Conservation (phyloP, 2,113 vertebrate species). For the Scomber scombrus region DNA sequence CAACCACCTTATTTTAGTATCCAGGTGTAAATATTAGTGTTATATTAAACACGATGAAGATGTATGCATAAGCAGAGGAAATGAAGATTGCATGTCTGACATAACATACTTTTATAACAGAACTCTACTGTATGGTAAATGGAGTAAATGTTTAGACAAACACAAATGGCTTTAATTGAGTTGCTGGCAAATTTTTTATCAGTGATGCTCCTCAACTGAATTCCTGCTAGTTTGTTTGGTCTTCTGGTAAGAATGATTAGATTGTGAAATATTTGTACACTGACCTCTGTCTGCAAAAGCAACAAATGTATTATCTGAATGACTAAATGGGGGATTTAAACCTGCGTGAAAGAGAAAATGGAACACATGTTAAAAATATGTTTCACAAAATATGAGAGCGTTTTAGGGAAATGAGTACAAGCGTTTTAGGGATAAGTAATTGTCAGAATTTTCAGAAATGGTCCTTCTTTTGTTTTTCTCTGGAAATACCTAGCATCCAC, state of each 20-base stretch:
- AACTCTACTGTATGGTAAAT: not conserved
- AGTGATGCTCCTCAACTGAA: slow-evolving; percentile 6
- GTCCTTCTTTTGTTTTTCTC: slow-evolving; percentile 28
- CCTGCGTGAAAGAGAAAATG: not conserved
- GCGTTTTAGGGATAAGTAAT: slow-evolving; percentile 19
- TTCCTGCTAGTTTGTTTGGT: slow-evolving; percentile 45
- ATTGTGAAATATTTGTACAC: slow-evolving; percentile 21
- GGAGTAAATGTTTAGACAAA: slow-evolving; percentile 44
- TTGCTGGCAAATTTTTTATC: slow-evolving; percentile 9
- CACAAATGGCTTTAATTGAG: slow-evolving; percentile 23
- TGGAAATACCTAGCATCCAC: slow-evolving; percentile 37
- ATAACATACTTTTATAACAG: slow-evolving; percentile 14
- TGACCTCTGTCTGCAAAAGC: slow-evolving; percentile 14
- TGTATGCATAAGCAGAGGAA: slow-evolving; percentile 33
- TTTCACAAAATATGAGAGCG: not conserved
- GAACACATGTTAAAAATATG: too few species aligned
- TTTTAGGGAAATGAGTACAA: slow-evolving; percentile 9
- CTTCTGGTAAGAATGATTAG: slow-evolving; percentile 18
- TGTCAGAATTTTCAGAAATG: not conserved
- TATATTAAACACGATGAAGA: slow-evolving; percentile 20
- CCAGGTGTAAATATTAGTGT: slow-evolving; percentile 48
- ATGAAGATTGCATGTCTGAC: not conserved
- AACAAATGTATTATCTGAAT: slow-evolving; percentile 32
- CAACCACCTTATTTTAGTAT: not conserved
- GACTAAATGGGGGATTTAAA: not conserved